Base-by-base conservation (phyloP, 2,113 vertebrate genomes). In the Lates calcarifer region DNA sequence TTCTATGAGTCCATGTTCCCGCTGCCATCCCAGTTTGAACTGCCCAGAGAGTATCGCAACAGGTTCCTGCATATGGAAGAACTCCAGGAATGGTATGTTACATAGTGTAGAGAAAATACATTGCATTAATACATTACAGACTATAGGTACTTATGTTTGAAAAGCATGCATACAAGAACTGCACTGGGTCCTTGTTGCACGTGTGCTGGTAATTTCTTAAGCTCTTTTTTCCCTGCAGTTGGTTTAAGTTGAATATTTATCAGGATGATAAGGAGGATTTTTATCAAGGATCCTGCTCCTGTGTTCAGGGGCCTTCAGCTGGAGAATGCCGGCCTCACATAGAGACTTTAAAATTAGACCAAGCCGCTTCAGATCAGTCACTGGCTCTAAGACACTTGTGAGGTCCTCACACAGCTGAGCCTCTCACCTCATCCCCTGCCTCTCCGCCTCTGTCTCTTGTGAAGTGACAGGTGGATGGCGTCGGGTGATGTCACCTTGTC, bases 1-100 rank as follows among this genome's bases (percentile, higher is more conserved):
- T 99, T 99, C 93, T 99, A 99, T 1, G 98, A 99, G 84, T 99
- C 98, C 2, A 97, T 99, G 97, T 99, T 99, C 91, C 98, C 98
- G 0, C 93, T 97, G 81, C 91, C 98, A 2, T 99, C 98, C 53
- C 98, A 99, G 63, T 99, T 99, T 82, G 98, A 99, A 84, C 93
- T 99, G 66, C 98, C 98, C 39, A 95, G 97, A 85, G 98, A 99
- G 53, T 99, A 98, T 88, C 95, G 98, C 56, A 99, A 99, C 91
- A 96, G 98, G 41, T 99, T 99, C 90, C 96, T 99, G 82, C 98
- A 99, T 62, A 96, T 98, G 95, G 95, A 96, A 0, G 97, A 99
- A 85, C 97, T 99, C 26, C 97, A 97, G 84, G 97, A 99, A 83
- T 99, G 98, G 98, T 99, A 94, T 4, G 49, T 41, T 41, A 41